These are phyloP conservation scores for Callipepla squamata DNA, from an alignment of 2,113 vertebrate genomes.

Conservation along the genomic window DNA sequence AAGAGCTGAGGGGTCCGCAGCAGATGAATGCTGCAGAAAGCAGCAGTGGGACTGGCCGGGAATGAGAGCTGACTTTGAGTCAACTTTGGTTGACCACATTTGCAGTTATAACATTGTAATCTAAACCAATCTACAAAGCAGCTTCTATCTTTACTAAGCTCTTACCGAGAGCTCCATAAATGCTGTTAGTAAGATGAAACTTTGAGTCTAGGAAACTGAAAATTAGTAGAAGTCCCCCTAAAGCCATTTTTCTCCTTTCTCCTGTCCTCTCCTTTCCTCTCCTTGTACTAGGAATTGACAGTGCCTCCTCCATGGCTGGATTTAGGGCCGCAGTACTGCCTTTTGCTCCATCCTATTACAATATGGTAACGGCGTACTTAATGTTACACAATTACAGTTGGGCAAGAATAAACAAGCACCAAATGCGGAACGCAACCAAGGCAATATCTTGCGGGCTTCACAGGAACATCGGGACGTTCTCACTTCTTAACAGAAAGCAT, in stretches of 20 bases:
- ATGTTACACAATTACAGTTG: neutral
- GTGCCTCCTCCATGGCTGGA: neutral
- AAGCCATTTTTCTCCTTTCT: neutral
- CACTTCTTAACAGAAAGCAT: slow-evolving; percentile 1
- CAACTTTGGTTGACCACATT: neutral
- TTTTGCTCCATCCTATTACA: neutral
- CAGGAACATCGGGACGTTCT: neutral
- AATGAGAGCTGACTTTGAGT: neutral
- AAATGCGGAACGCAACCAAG: neutral
- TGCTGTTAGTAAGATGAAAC: neutral
- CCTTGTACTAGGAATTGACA: neutral
- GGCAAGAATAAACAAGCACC: neutral
- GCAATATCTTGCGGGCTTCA: neutral
- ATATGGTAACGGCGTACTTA: neutral
- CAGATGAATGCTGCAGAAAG: neutral
- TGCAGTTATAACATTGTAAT: neutral
- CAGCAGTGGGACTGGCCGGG: neutral
- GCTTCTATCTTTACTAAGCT: neutral
- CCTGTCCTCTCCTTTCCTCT: too few relatives aligned
- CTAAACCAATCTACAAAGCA: neutral
- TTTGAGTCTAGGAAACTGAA: neutral
- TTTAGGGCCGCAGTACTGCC: neutral
- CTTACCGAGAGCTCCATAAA: neutral
- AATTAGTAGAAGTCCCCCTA: neutral
- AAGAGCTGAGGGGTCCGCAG: neutral